phyloP scores from a whole-genome alignment of 2,797 vertebrate genomes.

The Prionace glauca region DNA sequence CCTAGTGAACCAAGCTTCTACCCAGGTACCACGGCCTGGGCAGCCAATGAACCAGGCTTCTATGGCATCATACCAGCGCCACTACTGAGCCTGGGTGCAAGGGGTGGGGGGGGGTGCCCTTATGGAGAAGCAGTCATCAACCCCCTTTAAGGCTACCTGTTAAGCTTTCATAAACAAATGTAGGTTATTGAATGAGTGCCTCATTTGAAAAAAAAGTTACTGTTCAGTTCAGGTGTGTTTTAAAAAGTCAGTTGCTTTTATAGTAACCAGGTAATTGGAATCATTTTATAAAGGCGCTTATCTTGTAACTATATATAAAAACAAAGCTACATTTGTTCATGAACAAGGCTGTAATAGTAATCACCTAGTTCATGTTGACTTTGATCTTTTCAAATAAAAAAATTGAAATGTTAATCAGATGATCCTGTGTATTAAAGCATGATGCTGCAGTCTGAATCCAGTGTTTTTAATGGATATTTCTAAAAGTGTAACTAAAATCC shows the following conservation, averaged over 20 bases:
- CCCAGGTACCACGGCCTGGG: conserved; percentile 53
- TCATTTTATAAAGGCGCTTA: background rate
- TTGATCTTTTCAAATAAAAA: conserved; percentile 34
- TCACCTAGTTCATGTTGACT: conserved; percentile 20
- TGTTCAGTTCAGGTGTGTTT: background rate
- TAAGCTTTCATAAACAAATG: conserved; percentile 35
- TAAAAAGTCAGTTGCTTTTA: background rate
- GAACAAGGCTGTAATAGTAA: conserved; percentile 26
- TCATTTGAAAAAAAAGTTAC: conserved; percentile 9
- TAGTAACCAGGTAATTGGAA: background rate
- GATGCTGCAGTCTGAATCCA: conserved; percentile 33
- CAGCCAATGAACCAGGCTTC: conserved; percentile 58
- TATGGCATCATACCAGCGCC: conserved; percentile 78
- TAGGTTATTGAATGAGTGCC: conserved; percentile 10
- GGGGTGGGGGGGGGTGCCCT: conserved; percentile 38
- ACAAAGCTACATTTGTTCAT: conserved; percentile 19
- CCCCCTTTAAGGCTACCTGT: conserved; percentile 5
- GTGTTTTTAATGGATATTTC: conserved; percentile 37
- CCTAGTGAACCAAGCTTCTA: conserved; percentile 65
- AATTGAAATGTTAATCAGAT: conserved; percentile 29
- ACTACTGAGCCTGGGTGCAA: conserved; percentile 67
- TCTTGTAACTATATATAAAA: background rate
- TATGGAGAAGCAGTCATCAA: background rate
- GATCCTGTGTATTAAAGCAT: conserved; percentile 37
- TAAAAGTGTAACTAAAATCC: conserved; percentile 30